Evolutionary conservation across 2,797 vertebrate species (phyloP).

Genomic region (Cebuella pygmaea): DNA sequence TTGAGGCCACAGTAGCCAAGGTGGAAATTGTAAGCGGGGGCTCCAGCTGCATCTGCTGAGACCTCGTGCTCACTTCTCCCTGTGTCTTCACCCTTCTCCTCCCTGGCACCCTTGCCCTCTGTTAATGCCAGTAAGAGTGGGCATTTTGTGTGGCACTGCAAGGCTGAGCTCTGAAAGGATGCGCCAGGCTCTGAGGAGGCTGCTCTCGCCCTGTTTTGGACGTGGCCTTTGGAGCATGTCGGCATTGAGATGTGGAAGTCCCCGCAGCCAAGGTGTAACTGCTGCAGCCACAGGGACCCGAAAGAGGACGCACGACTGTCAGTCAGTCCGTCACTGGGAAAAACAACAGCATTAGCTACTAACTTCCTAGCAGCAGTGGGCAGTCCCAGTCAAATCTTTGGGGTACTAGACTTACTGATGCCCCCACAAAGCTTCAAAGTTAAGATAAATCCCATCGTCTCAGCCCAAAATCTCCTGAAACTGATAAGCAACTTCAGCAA

Average conservation of each 20-base stretch:
- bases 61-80: background rate
- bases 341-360: background rate
- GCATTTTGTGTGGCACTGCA: background rate
- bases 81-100: background rate
- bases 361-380: background rate
- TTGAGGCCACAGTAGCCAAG: no score
- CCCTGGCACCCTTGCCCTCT: no score
- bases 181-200: rapidly evolving
- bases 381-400: background rate
- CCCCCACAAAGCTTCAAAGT: background rate
- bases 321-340: background rate
- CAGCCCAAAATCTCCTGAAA: no score
- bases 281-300: rapidly evolving
- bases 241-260: no score
- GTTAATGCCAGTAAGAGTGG: no score
- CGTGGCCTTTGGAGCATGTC: rapidly evolving
- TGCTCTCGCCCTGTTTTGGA: background rate
- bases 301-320: background rate
- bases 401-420: background rate
- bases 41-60: background rate
- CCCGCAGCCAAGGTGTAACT: background rate
- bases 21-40: background rate
- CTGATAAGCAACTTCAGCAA: no score
- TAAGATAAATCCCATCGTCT: background rate
- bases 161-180: background rate